phyloP scores from a whole-genome alignment of 2,113 vertebrate genomes.

The Hucho hucho region DNA sequence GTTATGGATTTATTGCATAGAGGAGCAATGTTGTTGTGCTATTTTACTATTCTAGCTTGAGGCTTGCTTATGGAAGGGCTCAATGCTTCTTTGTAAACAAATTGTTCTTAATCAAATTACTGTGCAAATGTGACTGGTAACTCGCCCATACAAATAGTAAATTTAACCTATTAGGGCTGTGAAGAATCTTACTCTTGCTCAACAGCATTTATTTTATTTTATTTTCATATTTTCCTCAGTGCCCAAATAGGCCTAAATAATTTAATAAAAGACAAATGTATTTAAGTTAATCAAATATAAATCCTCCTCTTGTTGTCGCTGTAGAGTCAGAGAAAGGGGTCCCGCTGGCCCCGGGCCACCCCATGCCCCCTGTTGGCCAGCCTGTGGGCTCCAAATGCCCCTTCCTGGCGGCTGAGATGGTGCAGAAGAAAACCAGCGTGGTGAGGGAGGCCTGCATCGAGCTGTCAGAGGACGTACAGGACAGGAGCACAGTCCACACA shows the following conservation, averaged over 20 bases:
- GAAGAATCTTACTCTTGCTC: too few relatives aligned
- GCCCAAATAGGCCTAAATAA: neutral
- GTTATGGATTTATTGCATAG: too few relatives aligned
- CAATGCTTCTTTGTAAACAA: too few relatives aligned
- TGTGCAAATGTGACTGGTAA: too few relatives aligned
- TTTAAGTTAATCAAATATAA: neutral
- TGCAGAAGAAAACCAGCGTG: constrained; percentile 76
- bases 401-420: constrained; percentile 88
- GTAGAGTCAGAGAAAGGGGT: constrained; percentile 22
- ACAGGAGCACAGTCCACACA: constrained; percentile 72
- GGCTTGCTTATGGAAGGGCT: too few relatives aligned
- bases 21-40: too few relatives aligned
- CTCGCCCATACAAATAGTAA: too few relatives aligned
- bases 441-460: constrained; percentile 83
- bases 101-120: too few relatives aligned
- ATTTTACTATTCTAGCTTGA: too few relatives aligned
- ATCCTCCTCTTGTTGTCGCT: neutral
- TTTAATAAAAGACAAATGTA: neutral
- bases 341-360: constrained; percentile 62
- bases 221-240: too few relatives aligned
- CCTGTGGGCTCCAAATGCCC: constrained; percentile 81
- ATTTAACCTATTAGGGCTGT: too few relatives aligned
- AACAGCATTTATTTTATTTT: too few relatives aligned
- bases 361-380: constrained; percentile 53
- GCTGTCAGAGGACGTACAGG: constrained; percentile 87